Evolutionary conservation across 1,140 invertebrate genomes (phyloP), one percentile per base, ranked within the genome.

Genomic region (Lineus longissimus): DNA sequence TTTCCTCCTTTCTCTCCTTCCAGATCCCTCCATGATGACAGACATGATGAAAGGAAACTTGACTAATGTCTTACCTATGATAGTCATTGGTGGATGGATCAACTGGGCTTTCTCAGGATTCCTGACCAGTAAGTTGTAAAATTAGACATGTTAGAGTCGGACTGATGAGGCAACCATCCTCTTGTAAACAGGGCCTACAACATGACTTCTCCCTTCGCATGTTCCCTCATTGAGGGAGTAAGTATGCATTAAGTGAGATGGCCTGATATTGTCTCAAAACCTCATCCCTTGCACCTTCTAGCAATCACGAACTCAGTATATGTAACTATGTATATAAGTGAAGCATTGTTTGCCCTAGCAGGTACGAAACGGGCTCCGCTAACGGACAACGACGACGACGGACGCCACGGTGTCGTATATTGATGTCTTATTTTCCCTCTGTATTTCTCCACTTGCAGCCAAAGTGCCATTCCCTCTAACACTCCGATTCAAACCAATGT

Each of bases 41-140:
- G 97, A 99, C 72, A 98, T 99, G 95, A 83, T 99, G 25, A 99
- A 99, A 83, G 96, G 96, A 45, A 99, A 99, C 84, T 86, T 99
- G 19, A 97, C 95, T 0, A 99, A 98, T 86, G 94, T 98, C 2
- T 81, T 84, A 56, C 97, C 97, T 0, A 99, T 98, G 95, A 94
- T 99, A 66, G 86, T 98, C 0, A 98, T 99, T 73, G 96, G 96
- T 75, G 96, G 91, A 17, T 99, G 97, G 97, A 99, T 99, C 70
- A 99, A 99, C 79, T 99, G 97, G 97, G 98, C 98, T 85, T 99
- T 99, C 82, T 98, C 95, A 64, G 97, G 97, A 56, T 99, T 99
- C 82, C 91, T 99, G 41, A 98, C 97, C 55, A 99, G 91, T 91
- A 87, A 84, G 84, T 83, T 55, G 40, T 62, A 57, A 7, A 7